phyloP scores from a whole-genome alignment of 1,140 invertebrate species.

The Copidosoma floridanum region DNA sequence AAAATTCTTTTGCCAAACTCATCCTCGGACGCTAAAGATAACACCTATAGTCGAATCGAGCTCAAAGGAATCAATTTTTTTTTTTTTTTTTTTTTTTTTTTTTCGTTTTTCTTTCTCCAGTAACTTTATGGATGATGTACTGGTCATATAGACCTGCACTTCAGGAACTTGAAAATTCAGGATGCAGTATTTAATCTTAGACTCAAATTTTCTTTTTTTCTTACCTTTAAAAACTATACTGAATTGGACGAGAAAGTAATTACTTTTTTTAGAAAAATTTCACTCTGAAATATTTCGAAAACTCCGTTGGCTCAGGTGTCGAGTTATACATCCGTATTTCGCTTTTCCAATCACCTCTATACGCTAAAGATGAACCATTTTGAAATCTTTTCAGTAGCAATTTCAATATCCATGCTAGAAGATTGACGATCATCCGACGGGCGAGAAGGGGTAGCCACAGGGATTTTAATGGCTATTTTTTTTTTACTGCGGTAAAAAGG shows the following conservation, averaged over 20 bases:
- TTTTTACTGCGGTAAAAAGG: slow-evolving; percentile 11
- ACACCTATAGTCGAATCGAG: background rate
- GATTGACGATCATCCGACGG: background rate
- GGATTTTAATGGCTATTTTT: slow-evolving; percentile 1
- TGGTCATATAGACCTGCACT: background rate
- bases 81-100: background rate
- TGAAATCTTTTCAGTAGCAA: too few relatives aligned
- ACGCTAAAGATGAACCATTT: too few relatives aligned
- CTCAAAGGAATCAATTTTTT: slow-evolving; percentile 23
- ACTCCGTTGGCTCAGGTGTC: slow-evolving; percentile 4
- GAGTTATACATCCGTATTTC: slow-evolving; percentile 1
- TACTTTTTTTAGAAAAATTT: slow-evolving; percentile 19
- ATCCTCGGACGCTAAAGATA: background rate
- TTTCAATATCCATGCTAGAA: too few relatives aligned
- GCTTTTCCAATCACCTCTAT: too few relatives aligned
- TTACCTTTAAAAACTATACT: slow-evolving; percentile 20
- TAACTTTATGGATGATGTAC: slow-evolving; percentile 9
- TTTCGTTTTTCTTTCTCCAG: slow-evolving; percentile 7
- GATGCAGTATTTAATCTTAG: slow-evolving; percentile 17
- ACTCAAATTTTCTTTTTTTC: slow-evolving; percentile 5
- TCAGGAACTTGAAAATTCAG: slow-evolving; percentile 28
- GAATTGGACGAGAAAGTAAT: slow-evolving; percentile 18
- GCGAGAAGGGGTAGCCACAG: background rate
- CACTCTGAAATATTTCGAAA: background rate
- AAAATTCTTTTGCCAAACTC: too few relatives aligned